Percentiles rank a stretch among this genome's conserved stretches.
phyloP scores from a whole-genome alignment of 2,797 vertebrate species.

The Pangasius djambal region DNA sequence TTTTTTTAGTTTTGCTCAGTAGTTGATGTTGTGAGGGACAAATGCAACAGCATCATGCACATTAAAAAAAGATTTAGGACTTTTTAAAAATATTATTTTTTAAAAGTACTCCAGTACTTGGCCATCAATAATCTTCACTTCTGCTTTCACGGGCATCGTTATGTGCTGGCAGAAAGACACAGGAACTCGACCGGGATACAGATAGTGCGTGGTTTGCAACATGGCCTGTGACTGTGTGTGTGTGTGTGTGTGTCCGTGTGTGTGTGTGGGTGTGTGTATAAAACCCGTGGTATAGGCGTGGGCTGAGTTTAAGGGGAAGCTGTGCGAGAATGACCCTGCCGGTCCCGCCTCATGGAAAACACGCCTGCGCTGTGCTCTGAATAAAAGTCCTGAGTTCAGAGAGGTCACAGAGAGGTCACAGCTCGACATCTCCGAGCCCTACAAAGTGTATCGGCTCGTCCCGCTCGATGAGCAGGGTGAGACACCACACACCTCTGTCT shows the following conservation, averaged over 20 bases:
- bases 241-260: too few relatives aligned
- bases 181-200: background rate
- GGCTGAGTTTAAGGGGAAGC: slow-evolving; percentile 85
- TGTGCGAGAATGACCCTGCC: slow-evolving; percentile 62
- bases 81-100: too few relatives aligned
- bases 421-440: slow-evolving; percentile 87
- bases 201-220: background rate
- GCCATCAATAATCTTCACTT: background rate
- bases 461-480: slow-evolving; percentile 77
- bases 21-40: too few relatives aligned
- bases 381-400: slow-evolving; percentile 86
- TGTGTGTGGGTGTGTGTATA: background rate
- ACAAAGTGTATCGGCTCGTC: slow-evolving; percentile 89
- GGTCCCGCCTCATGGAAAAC: slow-evolving; percentile 88
- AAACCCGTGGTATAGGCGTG: slow-evolving; percentile 76
- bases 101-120: background rate
- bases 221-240: background rate
- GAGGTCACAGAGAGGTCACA: slow-evolving; percentile 81
- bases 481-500: background rate
- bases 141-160: background rate
- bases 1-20: too few relatives aligned
- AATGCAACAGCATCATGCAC: too few relatives aligned
- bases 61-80: too few relatives aligned
- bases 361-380: slow-evolving; percentile 88
- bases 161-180: background rate